phyloP scores from a whole-genome alignment of 2,888 invertebrate genomes.

The Crocallis elinguaria region DNA sequence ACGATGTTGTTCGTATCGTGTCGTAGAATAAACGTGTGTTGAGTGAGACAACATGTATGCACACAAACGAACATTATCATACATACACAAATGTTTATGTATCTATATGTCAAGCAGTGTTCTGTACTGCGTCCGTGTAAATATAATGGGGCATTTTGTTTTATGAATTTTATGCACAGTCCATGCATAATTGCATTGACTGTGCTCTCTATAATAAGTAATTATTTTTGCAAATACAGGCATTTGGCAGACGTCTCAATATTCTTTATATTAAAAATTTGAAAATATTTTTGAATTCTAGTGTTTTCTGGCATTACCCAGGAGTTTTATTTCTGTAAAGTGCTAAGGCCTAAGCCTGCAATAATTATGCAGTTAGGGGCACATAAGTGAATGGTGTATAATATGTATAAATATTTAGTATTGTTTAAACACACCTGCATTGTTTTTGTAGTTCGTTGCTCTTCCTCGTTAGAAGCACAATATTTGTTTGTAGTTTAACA shows the following conservation, averaged over 20 bases:
- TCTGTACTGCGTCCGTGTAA: slow-evolving; percentile 38
- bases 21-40: slow-evolving; percentile 48
- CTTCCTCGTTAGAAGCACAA: slow-evolving; percentile 31
- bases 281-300: background rate
- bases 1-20: slow-evolving; percentile 44
- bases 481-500: slow-evolving; percentile 22
- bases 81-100: slow-evolving; percentile 21
- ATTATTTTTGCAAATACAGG: background rate
- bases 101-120: slow-evolving; percentile 24
- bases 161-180: slow-evolving; percentile 40
- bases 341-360: too few species aligned
- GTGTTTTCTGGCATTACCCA: too few species aligned
- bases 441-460: slow-evolving; percentile 34
- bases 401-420: background rate
- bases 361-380: background rate
- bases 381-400: background rate
- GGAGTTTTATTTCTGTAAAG: too few species aligned
- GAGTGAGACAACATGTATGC: slow-evolving; percentile 40
- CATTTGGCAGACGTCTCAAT: background rate
- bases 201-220: slow-evolving; percentile 5
- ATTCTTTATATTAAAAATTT: background rate
- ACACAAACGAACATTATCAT: slow-evolving; percentile 45
- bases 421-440: slow-evolving; percentile 12
- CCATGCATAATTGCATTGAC: slow-evolving; percentile 44
- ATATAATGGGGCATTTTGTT: slow-evolving; percentile 49